Base-by-base conservation (phyloP, 2,113 vertebrate species). In the Bagarius yarrelli region DNA sequence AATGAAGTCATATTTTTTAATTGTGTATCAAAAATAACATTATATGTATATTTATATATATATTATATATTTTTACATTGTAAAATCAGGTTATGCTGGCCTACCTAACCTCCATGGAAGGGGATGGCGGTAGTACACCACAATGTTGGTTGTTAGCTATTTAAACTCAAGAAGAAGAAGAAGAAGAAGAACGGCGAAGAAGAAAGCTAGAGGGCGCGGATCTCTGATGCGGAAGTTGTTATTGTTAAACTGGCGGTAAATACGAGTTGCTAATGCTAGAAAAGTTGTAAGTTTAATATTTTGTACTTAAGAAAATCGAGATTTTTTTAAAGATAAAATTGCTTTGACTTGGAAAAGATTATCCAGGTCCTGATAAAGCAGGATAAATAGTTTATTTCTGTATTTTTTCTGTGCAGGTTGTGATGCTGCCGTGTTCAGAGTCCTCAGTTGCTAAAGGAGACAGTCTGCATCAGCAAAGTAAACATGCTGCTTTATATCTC, bases 381-480 rank as follows among this genome's bases (percentile, higher is more conserved):
- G n/a, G n/a, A n/a, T n/a, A n/a, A n/a, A n/a, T n/a, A n/a, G 4
- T 71, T 25, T 69, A 4, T 27, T 50, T 64, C 15, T 52, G 8
- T 19, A 2, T 67, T 14, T 25, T 36, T 59, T 4, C 4, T 34
- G 6, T 25, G 16, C 18, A 53, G 69, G 27, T 57, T 34, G 74
- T 4, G 64, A 85, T 85, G 84, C 57, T 52, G 14, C 74, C 57
- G n/a, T 74, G 78, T 73, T 9, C 77, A 18, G 81, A 80, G 36
- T 83, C 80, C 9, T 52, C 78, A 40, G 52, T 83, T 30, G 81
- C 69, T 36, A 88, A 87, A 32, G 88, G 76, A 0, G 90, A 91
- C 82, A 79, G 44, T 73, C 79, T 93, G 14, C 87, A 91, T 76
- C 91, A 91, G 15, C 87, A 91, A 82, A 89, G 92, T 93, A 52